Percentiles rank a stretch among this genome's conserved stretches.
phyloP scores from a whole-genome alignment of 1,140 invertebrate species.

The Dolichoris vasculosae region DNA sequence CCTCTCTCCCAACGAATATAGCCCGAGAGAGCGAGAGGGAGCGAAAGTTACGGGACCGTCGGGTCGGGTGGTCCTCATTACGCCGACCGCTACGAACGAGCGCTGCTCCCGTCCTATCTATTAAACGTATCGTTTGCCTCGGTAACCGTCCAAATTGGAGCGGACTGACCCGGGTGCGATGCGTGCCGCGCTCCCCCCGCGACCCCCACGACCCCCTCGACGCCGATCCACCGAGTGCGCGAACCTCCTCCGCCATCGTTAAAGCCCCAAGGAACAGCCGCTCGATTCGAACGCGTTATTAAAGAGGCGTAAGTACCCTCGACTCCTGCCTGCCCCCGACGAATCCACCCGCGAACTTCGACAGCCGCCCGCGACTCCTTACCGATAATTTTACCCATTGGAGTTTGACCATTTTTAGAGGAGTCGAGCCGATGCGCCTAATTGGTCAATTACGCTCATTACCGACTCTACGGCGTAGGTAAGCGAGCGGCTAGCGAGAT shows the following conservation, averaged over 20 bases:
- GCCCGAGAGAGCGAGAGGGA: too few species aligned
- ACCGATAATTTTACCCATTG: background rate
- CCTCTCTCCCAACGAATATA: constrained; percentile 33
- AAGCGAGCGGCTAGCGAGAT: constrained; percentile 64
- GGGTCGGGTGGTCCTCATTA: constrained; percentile 74
- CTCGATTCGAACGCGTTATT: too few species aligned
- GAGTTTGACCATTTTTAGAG: constrained; percentile 59
- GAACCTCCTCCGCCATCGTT: too few species aligned
- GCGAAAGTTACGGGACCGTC: constrained; percentile 51
- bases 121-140: constrained; percentile 75
- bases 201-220: background rate
- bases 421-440: constrained; percentile 65
- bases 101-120: constrained; percentile 70
- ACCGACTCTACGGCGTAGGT: constrained; percentile 67
- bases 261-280: too few species aligned
- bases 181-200: background rate
- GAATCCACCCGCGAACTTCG: background rate
- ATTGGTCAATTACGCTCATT: constrained; percentile 76
- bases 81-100: constrained; percentile 67
- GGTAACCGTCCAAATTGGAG: constrained; percentile 75
- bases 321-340: too few species aligned
- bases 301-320: too few species aligned
- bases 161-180: constrained; percentile 58
- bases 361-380: background rate
- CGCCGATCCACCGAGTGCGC: too few species aligned